These are phyloP conservation scores for Antheraea mylitta DNA, from an alignment of 1,140 invertebrate genomes.

Conservation along the genomic window DNA sequence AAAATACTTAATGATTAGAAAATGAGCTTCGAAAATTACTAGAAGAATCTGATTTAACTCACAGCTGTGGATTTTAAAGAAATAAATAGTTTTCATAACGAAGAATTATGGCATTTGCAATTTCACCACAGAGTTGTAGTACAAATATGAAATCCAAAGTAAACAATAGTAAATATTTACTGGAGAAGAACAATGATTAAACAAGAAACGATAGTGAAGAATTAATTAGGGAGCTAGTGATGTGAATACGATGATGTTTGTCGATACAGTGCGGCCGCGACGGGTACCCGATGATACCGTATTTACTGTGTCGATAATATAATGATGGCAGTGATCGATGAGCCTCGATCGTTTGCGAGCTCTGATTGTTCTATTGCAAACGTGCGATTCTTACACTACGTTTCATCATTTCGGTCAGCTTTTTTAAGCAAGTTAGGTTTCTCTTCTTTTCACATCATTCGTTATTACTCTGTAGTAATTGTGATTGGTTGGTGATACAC, in stretches of 20 bases:
- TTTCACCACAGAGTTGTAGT: too few relatives aligned
- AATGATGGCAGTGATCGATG: constrained; percentile 26
- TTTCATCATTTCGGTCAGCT: background rate
- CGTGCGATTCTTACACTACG: background rate
- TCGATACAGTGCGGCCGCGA: constrained; percentile 3
- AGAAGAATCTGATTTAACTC: too few relatives aligned
- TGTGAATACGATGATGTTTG: constrained; percentile 9
- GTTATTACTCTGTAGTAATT: too few relatives aligned
- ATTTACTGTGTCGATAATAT: constrained; percentile 26
- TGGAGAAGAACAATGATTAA: too few relatives aligned
- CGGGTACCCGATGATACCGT: constrained; percentile 10
- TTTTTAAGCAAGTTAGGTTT: background rate
- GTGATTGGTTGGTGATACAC: too few relatives aligned
- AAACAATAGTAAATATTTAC: too few relatives aligned
- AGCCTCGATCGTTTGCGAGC: constrained; percentile 12
- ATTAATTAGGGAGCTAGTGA: background rate
- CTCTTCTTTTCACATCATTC: background rate
- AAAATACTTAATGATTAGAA: too few relatives aligned
- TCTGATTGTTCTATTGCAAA: constrained; percentile 11
- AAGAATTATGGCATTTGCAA: too few relatives aligned
- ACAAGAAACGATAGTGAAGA: background rate
- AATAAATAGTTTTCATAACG: too few relatives aligned
- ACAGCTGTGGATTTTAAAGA: too few relatives aligned
- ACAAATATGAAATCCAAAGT: too few relatives aligned
- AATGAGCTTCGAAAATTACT: too few relatives aligned